These are phyloP conservation scores for Crax fasciolata DNA, from an alignment of 2,797 vertebrate species.

Conservation along the genomic window DNA sequence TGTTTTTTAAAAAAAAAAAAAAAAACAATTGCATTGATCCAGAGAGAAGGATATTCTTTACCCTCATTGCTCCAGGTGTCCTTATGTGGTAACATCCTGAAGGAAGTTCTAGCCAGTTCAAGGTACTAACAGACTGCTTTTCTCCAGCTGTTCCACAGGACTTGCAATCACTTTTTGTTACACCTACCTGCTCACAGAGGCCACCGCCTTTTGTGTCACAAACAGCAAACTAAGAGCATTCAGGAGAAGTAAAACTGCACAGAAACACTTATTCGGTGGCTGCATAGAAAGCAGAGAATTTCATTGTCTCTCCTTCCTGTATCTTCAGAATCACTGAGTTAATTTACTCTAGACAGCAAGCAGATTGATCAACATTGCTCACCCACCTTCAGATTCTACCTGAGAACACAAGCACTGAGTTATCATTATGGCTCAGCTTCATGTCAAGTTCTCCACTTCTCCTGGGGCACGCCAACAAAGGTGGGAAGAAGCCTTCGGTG, in stretches of 20 bases:
- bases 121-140: neutral
- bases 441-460: neutral
- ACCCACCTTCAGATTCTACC: neutral
- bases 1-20: neutral
- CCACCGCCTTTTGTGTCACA: neutral
- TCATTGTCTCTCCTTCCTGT: neutral
- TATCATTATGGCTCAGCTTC: neutral
- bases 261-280: neutral
- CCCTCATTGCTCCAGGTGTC: neutral
- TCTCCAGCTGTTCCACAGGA: neutral
- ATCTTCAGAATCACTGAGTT: neutral
- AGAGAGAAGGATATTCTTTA: neutral
- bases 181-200: neutral
- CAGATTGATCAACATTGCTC: neutral
- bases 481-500: neutral
- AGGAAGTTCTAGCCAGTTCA: neutral
- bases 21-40: neutral
- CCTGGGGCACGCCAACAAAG: neutral
- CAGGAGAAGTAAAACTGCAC: neutral
- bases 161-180: neutral
- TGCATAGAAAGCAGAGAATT: neutral
- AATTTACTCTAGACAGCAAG: accelerated
- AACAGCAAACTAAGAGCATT: accelerated
- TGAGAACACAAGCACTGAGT: neutral
- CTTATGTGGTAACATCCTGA: neutral